These are phyloP conservation scores for Steatornis caripensis DNA, from an alignment of 2,113 vertebrate genomes.

Conservation along the genomic window DNA sequence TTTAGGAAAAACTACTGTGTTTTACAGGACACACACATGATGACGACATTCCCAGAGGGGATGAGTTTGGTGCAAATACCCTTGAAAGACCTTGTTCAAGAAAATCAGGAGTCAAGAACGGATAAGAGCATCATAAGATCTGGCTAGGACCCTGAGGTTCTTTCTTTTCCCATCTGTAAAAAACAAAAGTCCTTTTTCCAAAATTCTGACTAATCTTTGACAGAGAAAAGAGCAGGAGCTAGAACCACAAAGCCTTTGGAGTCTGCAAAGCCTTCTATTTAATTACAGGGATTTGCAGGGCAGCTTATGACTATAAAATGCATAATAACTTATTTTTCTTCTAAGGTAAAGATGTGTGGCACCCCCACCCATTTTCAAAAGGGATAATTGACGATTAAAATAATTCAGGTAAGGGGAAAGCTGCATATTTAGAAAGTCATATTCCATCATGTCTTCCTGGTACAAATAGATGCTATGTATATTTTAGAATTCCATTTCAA, in stretches of 20 bases:
- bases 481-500: background rate
- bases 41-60: background rate
- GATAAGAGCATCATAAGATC: background rate
- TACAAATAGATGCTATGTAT: background rate
- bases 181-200: background rate
- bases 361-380: background rate
- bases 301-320: background rate
- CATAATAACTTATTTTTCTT: background rate
- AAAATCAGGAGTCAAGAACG: background rate
- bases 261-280: background rate
- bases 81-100: slow-evolving; percentile 48
- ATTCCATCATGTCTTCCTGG: background rate
- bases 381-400: background rate
- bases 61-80: background rate
- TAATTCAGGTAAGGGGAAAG: background rate
- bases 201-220: background rate
- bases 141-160: background rate
- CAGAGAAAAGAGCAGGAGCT: background rate
- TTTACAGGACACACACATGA: background rate
- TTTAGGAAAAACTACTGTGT: background rate
- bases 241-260: background rate
- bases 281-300: background rate
- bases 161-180: background rate
- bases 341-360: background rate
- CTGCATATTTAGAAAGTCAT: background rate